Evolutionary conservation across 2,888 invertebrate genomes (phyloP), one percentile per base, ranked within the genome.

Genomic region (Eupithecia tripunctaria): DNA sequence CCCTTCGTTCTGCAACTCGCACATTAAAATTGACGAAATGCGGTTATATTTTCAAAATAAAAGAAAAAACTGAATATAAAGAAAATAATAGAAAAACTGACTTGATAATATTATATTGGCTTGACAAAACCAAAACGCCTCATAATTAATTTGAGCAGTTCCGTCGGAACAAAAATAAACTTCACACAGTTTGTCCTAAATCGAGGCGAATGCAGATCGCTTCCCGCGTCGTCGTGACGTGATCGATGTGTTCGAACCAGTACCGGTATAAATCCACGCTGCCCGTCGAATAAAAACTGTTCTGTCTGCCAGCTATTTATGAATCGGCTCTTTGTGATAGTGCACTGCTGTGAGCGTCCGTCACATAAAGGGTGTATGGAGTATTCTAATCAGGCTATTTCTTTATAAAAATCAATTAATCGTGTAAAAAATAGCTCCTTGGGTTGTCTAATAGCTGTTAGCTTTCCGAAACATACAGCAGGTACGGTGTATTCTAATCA

Each of bases 281-380:
- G 78, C 76, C 80, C 79, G 74, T 78, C 69, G 76, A 79, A 82
- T 81, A 83, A 86, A 86, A 87, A 85, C 82, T 82, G 82, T 81
- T 82, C 81, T 81, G 77, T 81, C 78, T 79, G 75, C 78, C 80
- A 76, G 79, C 82, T 81, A 87, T 87, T 86, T 87, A 87, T 86
- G 82, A 85, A 85, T 85, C 83, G 67, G 79, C 80, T 82, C 83
- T 84, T 84, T 85, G 84, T 83, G 84, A 82, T 83, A 81, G 80
- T 76, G 77, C 77, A 71, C 51, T 47, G 63, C 70, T 60, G 72
- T 43, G 21, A 67, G 69, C 68, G 59, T 15, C 32, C 59, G 51
- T 60, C 65, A 65, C 60, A 67, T 36, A 36, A 7, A 36, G 36
- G 36, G 36, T 7, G 36, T 36, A 36, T 1, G 36, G 36, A 8